Evolutionary conservation across 2,797 vertebrate genomes (phyloP).

Genomic region (Phalanger gymnotis): DNA sequence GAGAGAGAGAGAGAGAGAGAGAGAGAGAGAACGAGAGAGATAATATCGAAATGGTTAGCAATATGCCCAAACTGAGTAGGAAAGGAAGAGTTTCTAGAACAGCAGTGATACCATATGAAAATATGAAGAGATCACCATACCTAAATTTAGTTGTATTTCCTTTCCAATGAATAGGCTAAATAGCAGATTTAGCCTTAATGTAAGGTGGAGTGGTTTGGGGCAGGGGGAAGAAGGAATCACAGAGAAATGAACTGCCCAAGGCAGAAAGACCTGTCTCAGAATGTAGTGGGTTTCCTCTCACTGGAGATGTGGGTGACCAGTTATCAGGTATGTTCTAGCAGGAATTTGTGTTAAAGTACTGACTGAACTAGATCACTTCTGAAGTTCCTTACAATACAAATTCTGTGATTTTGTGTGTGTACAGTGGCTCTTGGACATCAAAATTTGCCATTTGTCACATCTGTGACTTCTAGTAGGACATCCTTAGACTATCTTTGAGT

Average conservation of each 20-base stretch:
- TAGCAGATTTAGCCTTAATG: conserved; percentile 1
- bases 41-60: neutral
- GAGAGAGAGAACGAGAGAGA: neutral
- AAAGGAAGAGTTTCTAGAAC: neutral
- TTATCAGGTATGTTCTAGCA: neutral
- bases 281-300: neutral
- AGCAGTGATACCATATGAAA: neutral
- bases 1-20: neutral
- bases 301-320: neutral
- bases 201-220: neutral
- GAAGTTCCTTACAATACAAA: neutral
- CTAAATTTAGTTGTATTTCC: conserved; percentile 4
- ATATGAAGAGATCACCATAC: neutral
- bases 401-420: neutral
- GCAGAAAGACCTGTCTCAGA: neutral
- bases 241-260: neutral
- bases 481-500: conserved; percentile 65
- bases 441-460: conserved; percentile 50
- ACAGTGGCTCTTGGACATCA: conserved; percentile 14
- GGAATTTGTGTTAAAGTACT: neutral
- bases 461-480: conserved; percentile 59
- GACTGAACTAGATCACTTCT: neutral
- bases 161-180: conserved; percentile 44
- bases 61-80: neutral
- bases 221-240: neutral